phyloP scores from a whole-genome alignment of 2,797 vertebrate species.

The Spheniscus humboldti region DNA sequence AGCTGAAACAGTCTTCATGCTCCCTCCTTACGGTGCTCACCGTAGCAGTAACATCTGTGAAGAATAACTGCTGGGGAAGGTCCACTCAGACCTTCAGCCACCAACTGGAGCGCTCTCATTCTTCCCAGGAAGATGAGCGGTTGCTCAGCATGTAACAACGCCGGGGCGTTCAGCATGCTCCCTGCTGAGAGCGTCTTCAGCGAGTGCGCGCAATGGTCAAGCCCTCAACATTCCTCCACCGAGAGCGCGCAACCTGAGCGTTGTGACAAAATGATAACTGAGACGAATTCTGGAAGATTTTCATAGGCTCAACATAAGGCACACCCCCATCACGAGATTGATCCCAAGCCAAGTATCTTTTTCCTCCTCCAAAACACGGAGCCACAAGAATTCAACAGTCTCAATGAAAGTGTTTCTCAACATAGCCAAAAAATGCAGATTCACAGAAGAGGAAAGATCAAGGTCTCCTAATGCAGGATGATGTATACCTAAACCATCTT shows the following conservation, averaged over 20 bases:
- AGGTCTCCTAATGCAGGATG: background rate
- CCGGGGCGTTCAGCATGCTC: background rate
- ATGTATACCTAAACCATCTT: background rate
- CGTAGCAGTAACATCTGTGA: background rate
- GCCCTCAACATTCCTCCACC: background rate
- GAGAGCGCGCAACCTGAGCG: accelerated
- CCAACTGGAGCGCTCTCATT: background rate
- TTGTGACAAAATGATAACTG: background rate
- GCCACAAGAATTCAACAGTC: background rate
- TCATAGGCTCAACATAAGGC: background rate
- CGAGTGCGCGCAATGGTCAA: background rate
- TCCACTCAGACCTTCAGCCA: background rate
- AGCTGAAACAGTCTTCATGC: background rate
- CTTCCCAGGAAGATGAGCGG: background rate
- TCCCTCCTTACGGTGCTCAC: background rate
- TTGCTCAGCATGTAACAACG: background rate
- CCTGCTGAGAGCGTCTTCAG: background rate
- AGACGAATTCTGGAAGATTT: background rate
- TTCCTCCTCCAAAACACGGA: background rate
- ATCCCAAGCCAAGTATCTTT: background rate
- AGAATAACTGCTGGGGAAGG: background rate
- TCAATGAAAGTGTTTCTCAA: background rate
- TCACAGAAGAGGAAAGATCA: background rate
- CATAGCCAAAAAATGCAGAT: background rate
- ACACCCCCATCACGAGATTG: background rate